These are phyloP conservation scores for Acipenser transmontanus DNA, from an alignment of 2,797 vertebrate species.

Conservation along the genomic window DNA sequence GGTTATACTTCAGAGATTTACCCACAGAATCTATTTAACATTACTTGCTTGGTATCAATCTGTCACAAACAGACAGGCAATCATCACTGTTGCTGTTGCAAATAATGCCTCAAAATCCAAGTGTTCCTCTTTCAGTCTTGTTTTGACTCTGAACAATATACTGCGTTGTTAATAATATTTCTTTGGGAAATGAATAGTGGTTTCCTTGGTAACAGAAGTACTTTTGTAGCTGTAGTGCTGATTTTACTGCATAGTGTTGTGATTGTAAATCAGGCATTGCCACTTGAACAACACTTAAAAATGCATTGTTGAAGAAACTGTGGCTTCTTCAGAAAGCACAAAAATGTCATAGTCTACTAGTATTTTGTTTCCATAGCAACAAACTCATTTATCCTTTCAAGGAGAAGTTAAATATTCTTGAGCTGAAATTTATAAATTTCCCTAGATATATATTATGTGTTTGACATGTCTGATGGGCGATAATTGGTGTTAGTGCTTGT, in stretches of 20 bases:
- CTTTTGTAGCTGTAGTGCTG: slow-evolving; percentile 3
- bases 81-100: not conserved
- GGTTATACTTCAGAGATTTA: slow-evolving; percentile 34
- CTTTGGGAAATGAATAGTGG: not conserved
- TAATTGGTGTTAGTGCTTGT: not conserved
- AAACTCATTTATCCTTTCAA: slow-evolving; percentile 29
- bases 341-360: slow-evolving; percentile 21
- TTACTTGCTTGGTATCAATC: slow-evolving; percentile 1
- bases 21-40: slow-evolving; percentile 31
- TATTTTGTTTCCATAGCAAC: slow-evolving; percentile 49
- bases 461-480: not conserved
- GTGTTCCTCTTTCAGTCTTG: not conserved
- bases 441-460: not conserved
- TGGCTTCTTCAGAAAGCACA: slow-evolving; percentile 29
- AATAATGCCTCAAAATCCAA: not conserved
- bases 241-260: slow-evolving; percentile 15
- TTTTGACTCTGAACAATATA: slow-evolving; percentile 2
- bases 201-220: not conserved
- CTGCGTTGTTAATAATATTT: slow-evolving; percentile 1
- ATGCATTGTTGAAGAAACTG: slow-evolving; percentile 30
- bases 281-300: slow-evolving; percentile 30
- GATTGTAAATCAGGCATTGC: slow-evolving; percentile 14
- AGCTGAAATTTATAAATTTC: not conserved
- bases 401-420: slow-evolving; percentile 28
- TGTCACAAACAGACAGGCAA: not conserved